Conservation (phyloP, 2,888 invertebrate genomes). For the Nymphalis c-album region DNA sequence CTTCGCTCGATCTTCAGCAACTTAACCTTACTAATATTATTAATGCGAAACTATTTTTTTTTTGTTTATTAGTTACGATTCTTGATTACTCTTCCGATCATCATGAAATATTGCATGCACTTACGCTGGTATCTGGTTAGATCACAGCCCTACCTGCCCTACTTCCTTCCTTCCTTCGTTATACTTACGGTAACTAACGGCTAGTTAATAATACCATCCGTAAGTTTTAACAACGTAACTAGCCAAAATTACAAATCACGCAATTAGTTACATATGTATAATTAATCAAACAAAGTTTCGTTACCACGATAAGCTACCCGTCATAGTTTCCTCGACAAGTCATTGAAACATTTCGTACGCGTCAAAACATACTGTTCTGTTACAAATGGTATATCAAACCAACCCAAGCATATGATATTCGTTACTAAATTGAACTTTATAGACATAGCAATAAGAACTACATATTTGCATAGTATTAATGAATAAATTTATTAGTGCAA, state of each 20-base stretch:
- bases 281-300: slow-evolving; percentile 26
- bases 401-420: not conserved
- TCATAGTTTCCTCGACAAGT: slow-evolving; percentile 9
- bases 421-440: slow-evolving; percentile 17
- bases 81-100: too few species aligned
- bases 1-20: too few species aligned
- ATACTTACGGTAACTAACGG: too few species aligned
- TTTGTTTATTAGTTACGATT: too few species aligned
- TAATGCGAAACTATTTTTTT: too few species aligned
- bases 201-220: too few species aligned
- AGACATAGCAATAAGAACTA: slow-evolving; percentile 5
- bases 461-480: slow-evolving; percentile 6
- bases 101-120: too few species aligned
- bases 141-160: too few species aligned
- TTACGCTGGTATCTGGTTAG: too few species aligned
- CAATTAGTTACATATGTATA: slow-evolving; percentile 4
- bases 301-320: slow-evolving; percentile 21
- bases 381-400: slow-evolving; percentile 32
- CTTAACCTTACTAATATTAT: too few species aligned
- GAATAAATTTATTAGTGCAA: not conserved
- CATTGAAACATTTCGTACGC: slow-evolving; percentile 29
- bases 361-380: slow-evolving; percentile 36
- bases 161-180: too few species aligned
- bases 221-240: not conserved
- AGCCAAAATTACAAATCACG: slow-evolving; percentile 1